phyloP scores from a whole-genome alignment of 2,113 vertebrate species.

The Agapornis roseicollis region DNA sequence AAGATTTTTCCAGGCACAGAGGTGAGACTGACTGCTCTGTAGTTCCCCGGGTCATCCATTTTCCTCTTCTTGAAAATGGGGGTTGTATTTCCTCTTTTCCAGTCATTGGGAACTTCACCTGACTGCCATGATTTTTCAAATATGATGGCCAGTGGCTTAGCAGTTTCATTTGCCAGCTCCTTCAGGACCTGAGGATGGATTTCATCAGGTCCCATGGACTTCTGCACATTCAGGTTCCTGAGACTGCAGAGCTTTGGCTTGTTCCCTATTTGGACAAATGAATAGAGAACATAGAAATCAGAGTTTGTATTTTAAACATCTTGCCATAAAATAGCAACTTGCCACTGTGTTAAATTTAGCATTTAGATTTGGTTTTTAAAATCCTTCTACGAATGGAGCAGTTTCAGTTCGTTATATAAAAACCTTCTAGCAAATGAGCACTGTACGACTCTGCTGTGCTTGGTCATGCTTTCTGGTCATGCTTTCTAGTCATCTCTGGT shows the following conservation, averaged over 20 bases:
- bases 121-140: too few relatives aligned
- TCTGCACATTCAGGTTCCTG: too few relatives aligned
- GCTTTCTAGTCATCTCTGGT: not conserved
- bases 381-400: not conserved
- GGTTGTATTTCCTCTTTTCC: too few relatives aligned
- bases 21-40: too few relatives aligned
- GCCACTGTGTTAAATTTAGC: not conserved
- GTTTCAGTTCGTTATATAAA: not conserved
- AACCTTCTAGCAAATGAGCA: not conserved
- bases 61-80: too few relatives aligned
- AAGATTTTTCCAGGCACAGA: too few relatives aligned
- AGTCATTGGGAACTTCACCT: too few relatives aligned
- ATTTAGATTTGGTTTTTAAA: not conserved
- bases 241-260: not conserved
- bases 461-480: not conserved
- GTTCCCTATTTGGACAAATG: not conserved
- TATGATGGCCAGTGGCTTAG: too few relatives aligned
- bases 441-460: not conserved
- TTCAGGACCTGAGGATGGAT: too few relatives aligned
- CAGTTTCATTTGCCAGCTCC: too few relatives aligned
- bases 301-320: not conserved
- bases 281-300: not conserved
- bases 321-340: not conserved
- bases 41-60: too few relatives aligned
- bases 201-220: too few relatives aligned